Percentiles rank a stretch among this genome's conserved stretches.
Conservation (phyloP, 2,797 vertebrate species). For the Eulemur albifrons region DNA sequence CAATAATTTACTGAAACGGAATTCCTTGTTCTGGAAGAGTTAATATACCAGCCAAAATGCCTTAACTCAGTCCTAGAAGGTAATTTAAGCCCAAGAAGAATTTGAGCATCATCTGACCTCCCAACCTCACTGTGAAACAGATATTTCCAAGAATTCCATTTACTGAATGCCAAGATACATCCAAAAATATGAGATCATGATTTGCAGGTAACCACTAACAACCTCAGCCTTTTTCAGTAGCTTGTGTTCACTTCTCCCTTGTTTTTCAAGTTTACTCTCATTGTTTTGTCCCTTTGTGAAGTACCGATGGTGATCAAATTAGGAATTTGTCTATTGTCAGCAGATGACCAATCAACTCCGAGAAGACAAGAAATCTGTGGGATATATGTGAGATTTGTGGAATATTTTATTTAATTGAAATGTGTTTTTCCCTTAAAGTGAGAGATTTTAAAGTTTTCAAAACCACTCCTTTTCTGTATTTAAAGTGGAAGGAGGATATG, state of each 20-base stretch:
- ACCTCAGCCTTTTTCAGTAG: neutral
- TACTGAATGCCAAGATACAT: neutral
- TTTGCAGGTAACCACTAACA: neutral
- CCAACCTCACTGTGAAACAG: conserved; percentile 53
- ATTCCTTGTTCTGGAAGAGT: conserved; percentile 51
- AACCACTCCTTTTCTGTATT: neutral
- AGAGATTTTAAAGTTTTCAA: conserved; percentile 20
- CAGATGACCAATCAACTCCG: neutral
- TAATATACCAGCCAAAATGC: conserved; percentile 24
- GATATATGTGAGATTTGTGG: neutral
- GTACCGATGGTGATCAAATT: neutral
- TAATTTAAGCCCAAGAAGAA: conserved; percentile 28
- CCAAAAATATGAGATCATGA: conserved; percentile 53
- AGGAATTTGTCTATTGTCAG: neutral
- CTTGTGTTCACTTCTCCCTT: neutral
- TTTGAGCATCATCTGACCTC: neutral
- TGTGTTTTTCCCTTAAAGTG: neutral
- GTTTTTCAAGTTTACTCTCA: neutral
- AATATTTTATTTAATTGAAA: conserved; percentile 6
- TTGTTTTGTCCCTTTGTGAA: neutral
- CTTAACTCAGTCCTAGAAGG: conserved; percentile 30
- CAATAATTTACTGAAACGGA: conserved; percentile 69
- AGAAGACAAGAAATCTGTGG: neutral
- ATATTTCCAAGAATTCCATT: conserved; percentile 24
- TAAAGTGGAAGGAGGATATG: conserved; percentile 32